Evolutionary conservation across 1,140 invertebrate genomes (phyloP).

Genomic region (Ylistrum balloti): DNA sequence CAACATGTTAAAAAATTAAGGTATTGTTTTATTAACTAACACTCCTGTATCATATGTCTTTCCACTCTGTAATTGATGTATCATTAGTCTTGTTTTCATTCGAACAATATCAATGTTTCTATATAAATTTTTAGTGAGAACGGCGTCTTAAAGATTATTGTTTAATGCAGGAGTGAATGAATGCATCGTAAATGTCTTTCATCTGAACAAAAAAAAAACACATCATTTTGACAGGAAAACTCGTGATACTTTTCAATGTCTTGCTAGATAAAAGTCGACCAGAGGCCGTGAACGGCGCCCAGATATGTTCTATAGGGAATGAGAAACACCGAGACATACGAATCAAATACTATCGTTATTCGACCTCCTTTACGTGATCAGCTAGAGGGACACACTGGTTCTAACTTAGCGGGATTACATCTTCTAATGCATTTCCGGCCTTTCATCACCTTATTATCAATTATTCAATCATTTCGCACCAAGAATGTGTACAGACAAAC

Average conservation of each 20-base stretch:
- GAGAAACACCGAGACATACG: too few species aligned
- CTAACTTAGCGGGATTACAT: not conserved
- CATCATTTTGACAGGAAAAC: slow-evolving; percentile 1
- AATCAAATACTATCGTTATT: not conserved
- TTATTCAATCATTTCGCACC: not conserved
- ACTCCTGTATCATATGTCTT: not conserved
- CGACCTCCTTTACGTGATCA: not conserved
- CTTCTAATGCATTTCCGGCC: slow-evolving; percentile 32
- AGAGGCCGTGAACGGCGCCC: not conserved
- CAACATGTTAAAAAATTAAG: too few species aligned
- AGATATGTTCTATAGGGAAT: not conserved
- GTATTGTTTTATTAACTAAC: not conserved
- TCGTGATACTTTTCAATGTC: not conserved
- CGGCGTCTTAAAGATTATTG: not conserved
- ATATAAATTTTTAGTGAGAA: not conserved
- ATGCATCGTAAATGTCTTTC: not conserved
- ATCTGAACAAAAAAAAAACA: not conserved
- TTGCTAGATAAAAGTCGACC: not conserved
- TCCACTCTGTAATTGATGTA: not conserved
- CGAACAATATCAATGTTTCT: too few species aligned
- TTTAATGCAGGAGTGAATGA: not conserved
- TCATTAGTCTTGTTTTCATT: too few species aligned
- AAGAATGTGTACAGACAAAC: slow-evolving; percentile 14
- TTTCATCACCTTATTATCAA: not conserved
- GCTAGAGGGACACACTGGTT: not conserved